Percentiles rank a stretch among this genome's conserved stretches.
These are phyloP conservation scores for Pristionchus fissidentatus DNA, from an alignment of 2,888 invertebrate genomes.

Conservation along the genomic window DNA sequence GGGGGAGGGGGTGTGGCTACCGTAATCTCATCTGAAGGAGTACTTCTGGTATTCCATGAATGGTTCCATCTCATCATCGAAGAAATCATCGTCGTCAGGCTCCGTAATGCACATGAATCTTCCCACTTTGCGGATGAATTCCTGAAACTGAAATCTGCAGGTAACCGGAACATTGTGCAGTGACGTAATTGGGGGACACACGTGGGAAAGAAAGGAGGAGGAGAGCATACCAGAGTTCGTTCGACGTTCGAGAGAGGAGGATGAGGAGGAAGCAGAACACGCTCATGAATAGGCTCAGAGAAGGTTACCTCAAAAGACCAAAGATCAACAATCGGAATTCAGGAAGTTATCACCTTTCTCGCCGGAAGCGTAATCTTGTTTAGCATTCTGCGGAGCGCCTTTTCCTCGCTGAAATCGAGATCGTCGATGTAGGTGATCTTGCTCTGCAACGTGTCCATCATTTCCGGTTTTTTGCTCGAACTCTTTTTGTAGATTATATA, in stretches of 20 bases:
- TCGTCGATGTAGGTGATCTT: slow-evolving; percentile 3
- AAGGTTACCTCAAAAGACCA: not conserved
- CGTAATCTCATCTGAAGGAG: not conserved
- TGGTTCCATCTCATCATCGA: not conserved
- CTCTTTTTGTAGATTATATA: not conserved
- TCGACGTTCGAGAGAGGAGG: not conserved
- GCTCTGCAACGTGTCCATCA: not conserved
- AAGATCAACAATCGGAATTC: not conserved
- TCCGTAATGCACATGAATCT: slow-evolving; percentile 3
- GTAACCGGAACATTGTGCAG: not conserved
- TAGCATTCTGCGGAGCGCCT: not conserved
- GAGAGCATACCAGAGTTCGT: slow-evolving; percentile 7
- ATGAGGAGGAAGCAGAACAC: not conserved
- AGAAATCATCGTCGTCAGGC: not conserved
- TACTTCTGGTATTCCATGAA: slow-evolving; percentile 7
- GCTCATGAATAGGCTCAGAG: not conserved
- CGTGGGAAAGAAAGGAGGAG: not conserved
- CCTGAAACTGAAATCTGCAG: slow-evolving; percentile 21
- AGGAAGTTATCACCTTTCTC: not conserved
- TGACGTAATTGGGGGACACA: not conserved
- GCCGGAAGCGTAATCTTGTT: not conserved
- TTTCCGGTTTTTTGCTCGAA: no score
- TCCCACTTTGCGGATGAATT: slow-evolving; percentile 13
- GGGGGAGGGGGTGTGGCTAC: not conserved
- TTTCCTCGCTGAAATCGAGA: not conserved